phyloP scores from a whole-genome alignment of 2,113 vertebrate species.

The Paradoxurus hermaphroditus region DNA sequence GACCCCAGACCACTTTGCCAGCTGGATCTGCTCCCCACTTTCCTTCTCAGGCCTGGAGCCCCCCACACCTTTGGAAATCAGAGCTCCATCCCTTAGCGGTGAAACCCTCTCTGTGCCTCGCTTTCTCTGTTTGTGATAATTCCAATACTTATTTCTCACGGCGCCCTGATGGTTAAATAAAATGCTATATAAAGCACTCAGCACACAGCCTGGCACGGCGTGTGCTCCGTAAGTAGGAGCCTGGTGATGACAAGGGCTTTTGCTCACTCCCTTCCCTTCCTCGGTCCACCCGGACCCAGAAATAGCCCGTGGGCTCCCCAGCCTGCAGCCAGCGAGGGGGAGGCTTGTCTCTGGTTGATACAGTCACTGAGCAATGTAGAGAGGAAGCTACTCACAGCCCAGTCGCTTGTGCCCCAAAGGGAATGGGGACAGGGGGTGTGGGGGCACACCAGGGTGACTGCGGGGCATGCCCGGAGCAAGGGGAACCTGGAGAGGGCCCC shows the following conservation, averaged over 20 bases:
- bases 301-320: background rate
- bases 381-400: background rate
- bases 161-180: background rate
- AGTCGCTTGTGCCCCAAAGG: background rate
- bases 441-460: background rate
- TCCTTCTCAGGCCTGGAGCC: background rate
- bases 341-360: background rate
- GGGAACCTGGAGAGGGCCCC: background rate
- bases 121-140: background rate
- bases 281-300: background rate
- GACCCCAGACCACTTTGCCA: background rate
- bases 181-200: background rate
- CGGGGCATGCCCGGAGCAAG: too few relatives aligned
- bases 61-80: background rate
- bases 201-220: rapidly evolving
- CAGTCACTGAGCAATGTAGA: background rate
- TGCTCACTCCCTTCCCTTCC: background rate
- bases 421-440: background rate
- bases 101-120: background rate
- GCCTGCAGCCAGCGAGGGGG: background rate
- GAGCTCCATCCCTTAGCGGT: background rate
- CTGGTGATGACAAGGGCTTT: background rate
- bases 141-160: background rate
- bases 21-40: background rate
- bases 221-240: background rate